Conservation (phyloP, 1,140 invertebrate species). For the Helicorthomorpha holstii region DNA sequence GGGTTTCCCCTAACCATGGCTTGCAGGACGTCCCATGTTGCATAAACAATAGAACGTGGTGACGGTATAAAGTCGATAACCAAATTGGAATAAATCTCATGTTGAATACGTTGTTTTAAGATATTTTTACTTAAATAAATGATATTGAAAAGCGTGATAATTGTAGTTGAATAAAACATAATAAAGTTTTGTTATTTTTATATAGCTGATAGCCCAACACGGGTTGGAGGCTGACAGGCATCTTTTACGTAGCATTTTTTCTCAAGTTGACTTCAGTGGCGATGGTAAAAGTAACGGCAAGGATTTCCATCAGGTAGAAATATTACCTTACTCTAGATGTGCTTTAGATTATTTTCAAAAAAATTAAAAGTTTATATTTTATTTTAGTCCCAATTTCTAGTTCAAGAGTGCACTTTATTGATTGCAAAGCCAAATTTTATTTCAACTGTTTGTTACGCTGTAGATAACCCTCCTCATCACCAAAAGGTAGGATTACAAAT, state of each 20-base stretch:
- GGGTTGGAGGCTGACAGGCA: conserved; percentile 74
- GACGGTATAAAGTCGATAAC: no score
- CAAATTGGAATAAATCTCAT: no score
- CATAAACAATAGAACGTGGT: no score
- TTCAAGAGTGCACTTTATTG: conserved; percentile 48
- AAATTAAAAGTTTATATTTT: conserved; percentile 27
- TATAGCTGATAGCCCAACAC: conserved; percentile 59
- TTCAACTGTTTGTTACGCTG: conserved; percentile 57
- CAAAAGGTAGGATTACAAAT: conserved; percentile 31
- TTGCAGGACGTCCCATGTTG: no score
- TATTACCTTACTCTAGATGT: background rate
- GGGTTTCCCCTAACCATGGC: no score
- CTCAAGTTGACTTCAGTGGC: conserved; percentile 39
- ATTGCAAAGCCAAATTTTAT: conserved; percentile 52
- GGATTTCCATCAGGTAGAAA: conserved; percentile 29
- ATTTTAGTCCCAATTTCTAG: conserved; percentile 49
- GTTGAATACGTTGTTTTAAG: no score
- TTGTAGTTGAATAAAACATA: no score
- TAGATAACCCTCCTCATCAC: conserved; percentile 45
- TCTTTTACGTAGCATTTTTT: conserved; percentile 69
- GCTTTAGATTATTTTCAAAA: background rate
- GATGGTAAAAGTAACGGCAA: conserved; percentile 32
- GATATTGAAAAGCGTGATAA: no score
- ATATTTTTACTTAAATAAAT: no score
- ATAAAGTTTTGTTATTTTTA: no score